Percentiles rank a stretch among this genome's conserved stretches.
These are phyloP conservation scores for Tachina fera DNA, from an alignment of 2,888 invertebrate species.

Conservation along the genomic window DNA sequence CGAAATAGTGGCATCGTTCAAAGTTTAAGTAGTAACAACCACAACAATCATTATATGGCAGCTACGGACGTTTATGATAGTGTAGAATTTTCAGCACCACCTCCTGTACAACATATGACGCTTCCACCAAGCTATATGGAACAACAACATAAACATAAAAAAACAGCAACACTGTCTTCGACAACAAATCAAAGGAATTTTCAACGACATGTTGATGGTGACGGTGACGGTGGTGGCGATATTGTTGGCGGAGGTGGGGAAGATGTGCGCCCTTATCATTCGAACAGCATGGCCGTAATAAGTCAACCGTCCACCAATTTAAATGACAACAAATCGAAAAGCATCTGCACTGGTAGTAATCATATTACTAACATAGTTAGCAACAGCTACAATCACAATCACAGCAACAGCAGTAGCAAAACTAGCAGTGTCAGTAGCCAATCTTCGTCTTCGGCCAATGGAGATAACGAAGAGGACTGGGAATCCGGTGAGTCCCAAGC, in stretches of 20 bases:
- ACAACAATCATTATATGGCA: conserved; percentile 56
- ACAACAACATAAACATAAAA: conserved; percentile 29
- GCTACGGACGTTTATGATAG: conserved; percentile 53
- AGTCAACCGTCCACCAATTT: conserved; percentile 60
- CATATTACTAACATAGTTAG: conserved; percentile 53
- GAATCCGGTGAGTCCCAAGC: conserved; percentile 83
- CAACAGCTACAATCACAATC: conserved; percentile 68
- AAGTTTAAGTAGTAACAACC: conserved; percentile 52
- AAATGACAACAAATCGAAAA: conserved; percentile 67
- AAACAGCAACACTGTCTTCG: conserved; percentile 10
- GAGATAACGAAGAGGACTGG: conserved; percentile 82
- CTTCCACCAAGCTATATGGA: conserved; percentile 60
- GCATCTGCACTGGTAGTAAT: conserved; percentile 62
- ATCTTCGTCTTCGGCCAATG: conserved; percentile 78
- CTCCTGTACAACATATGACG: conserved; percentile 54
- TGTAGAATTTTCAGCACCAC: conserved; percentile 42
- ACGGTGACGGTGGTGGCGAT: conserved; percentile 33
- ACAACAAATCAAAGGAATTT: conserved; percentile 59
- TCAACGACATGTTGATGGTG: conserved; percentile 54
- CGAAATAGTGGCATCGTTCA: conserved; percentile 41
- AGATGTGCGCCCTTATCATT: conserved; percentile 30
- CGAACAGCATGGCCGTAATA: conserved; percentile 29
- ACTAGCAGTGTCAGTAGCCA: conserved; percentile 77
- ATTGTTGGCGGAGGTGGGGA: conserved; percentile 25
- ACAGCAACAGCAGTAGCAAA: conserved; percentile 74